Evolutionary conservation across 92 coral and sea anemone species (phyloP).

Genomic region (Porites lobata): DNA sequence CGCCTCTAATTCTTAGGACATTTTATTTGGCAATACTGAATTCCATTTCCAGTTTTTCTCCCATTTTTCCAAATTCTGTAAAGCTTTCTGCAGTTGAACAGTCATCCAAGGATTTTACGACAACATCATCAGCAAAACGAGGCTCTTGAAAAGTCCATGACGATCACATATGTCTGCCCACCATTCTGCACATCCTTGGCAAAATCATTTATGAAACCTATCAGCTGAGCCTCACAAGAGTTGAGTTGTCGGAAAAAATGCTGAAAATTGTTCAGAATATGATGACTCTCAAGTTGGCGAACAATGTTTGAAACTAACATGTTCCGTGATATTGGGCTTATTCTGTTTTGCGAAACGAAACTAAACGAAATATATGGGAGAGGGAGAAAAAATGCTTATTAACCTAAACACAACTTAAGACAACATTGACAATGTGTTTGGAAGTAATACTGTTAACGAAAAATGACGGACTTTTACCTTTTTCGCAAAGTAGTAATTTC

Average conservation of each 20-base stretch:
- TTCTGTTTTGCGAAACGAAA: no score
- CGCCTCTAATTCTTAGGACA: slow-evolving; percentile 16
- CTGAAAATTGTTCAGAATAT: slow-evolving; percentile 20
- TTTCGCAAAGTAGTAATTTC: no score
- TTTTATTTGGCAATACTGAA: background rate
- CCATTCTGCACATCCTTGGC: slow-evolving; percentile 40
- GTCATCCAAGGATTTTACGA: slow-evolving; percentile 29
- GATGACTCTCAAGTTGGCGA: slow-evolving; percentile 6
- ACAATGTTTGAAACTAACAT: background rate
- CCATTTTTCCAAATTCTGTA: slow-evolving; percentile 19
- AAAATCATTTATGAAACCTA: slow-evolving; percentile 36
- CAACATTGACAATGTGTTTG: no score
- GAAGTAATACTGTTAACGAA: no score
- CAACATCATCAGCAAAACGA: slow-evolving; percentile 32
- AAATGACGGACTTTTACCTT: no score
- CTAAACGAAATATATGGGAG: no score
- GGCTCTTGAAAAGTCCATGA: slow-evolving; percentile 37
- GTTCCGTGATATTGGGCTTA: background rate
- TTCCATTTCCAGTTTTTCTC: slow-evolving; percentile 39
- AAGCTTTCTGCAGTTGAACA: slow-evolving; percentile 40
- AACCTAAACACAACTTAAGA: no score
- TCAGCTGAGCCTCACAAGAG: slow-evolving; percentile 42
- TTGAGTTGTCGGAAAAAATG: slow-evolving; percentile 16
- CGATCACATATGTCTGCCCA: slow-evolving; percentile 39
- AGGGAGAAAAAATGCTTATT: no score